Evolutionary conservation across 2,113 vertebrate genomes (phyloP), one percentile per base, ranked within the genome.

Genomic region (Stigmatopora argus): DNA sequence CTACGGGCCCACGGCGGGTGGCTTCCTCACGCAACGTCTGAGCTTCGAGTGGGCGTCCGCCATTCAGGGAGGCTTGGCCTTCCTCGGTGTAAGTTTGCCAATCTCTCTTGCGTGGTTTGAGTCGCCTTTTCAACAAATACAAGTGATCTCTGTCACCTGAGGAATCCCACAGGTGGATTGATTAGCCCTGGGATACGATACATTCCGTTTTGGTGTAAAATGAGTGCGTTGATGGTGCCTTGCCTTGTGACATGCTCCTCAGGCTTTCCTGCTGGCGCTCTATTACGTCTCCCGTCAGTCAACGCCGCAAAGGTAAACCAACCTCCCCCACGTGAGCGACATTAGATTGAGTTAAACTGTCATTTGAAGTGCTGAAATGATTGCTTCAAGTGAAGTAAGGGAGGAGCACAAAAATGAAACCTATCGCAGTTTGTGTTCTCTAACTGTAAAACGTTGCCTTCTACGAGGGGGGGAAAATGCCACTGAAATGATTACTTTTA

Each of bases 1-100:
- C 78, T 81, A 91, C 66, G 96, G 96, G 26, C 95, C 95, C 0
- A 84, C 81, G 0, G 61, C 96, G 9, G 96, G 96, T 44, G 94
- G 95, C 60, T 88, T 94, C 71, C 78, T 97, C 38, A 91, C 93
- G 66, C 93, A 97, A 48, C 88, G 89, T 26, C 85, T 97, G 48
- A 85, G 82, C 74, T 99, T 99, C 74, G 89, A 95, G 68, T 97
- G 94, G 94, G 92, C 94, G 0, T 90, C 96, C 23, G 75, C 82
- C 21, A 44, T 93, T 13, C 94, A 98, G 78, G 95, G 93, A 72
- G 86, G 79, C 5, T 83, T 93, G 84, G 72, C 89, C 1, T 78
- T 96, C 59, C 41, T 92, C 60, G 90, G 85, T 76, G 96, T 98
- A 87, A 93, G 96, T 92, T 60, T 72, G 3, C 19, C 2, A 38